Base-by-base conservation (phyloP, 2,888 invertebrate genomes). In the Sarcophaga subvicina region DNA sequence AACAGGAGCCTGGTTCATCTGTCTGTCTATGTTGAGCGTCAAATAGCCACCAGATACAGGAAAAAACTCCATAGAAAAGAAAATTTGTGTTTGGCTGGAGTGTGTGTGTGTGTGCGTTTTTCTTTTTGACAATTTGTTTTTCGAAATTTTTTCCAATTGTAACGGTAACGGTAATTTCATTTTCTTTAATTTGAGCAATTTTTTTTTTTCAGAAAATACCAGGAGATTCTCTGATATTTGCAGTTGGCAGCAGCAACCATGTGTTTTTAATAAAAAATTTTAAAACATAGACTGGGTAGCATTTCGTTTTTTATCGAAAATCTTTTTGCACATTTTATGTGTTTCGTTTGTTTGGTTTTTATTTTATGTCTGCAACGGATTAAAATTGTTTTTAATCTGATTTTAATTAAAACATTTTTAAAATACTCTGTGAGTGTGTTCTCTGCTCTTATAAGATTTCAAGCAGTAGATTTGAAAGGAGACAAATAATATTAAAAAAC, bases 361-460 rank as follows among this genome's bases (percentile, higher is more conserved):
- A 14, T 62, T 2, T 14, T 64, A 17, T 71, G 80, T 80, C 80
- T 80, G 84, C 49, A 76, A 80, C 71, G 62, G 76, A 80, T 80
- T 84, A 80, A 73, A 76, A 80, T 66, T 54, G 60, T 71, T 72
- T 37, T 80, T 85, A 85, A 77, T 80, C 80, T 85, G 84, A 85
- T 85, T 80, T 85, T 85, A 80, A 80, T 85, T 85, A 85, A 80
- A 69, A 75, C 75, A 84, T 80, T 76, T 70, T 75, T 75, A 20
- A 1, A 8, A 22, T 20, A 54, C 17, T 54, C 54, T 0, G 14
- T 0, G 14, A 54, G 54, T 54, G 45, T 22, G 5, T 72, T 5
- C 59, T 54, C 66, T 67, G 8, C 54, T 14, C 37, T 37, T 37
- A 37, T 8, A 54, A 54, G 20, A 66, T 22, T 82, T 25, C 25